Conservation (phyloP, 2,888 invertebrate species). For the Pollenia labialis region DNA sequence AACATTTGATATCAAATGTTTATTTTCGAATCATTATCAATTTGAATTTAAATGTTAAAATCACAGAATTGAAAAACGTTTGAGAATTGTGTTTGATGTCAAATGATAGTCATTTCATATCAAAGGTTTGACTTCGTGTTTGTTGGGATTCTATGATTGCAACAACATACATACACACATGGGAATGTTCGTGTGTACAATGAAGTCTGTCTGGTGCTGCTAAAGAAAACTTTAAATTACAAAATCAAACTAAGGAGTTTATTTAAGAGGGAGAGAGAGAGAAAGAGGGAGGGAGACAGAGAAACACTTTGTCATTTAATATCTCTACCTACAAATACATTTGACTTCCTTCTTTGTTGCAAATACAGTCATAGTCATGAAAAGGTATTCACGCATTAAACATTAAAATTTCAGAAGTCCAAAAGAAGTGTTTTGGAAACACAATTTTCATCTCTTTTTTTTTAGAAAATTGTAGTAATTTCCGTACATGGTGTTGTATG, state of each 20-base stretch:
- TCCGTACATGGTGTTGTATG: too few species aligned
- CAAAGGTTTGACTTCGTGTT: too few species aligned
- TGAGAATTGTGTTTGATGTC: too few species aligned
- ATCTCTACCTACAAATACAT: conserved; percentile 7
- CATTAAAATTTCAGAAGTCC: too few species aligned
- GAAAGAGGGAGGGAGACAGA: background rate
- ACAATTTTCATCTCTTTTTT: too few species aligned
- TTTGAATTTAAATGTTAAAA: too few species aligned
- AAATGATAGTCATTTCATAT: too few species aligned
- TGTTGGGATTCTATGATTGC: background rate
- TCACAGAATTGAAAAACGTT: too few species aligned
- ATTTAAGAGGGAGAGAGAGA: conserved; percentile 23
- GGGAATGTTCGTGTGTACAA: background rate
- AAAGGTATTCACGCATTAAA: background rate
- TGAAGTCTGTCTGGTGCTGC: conserved; percentile 23
- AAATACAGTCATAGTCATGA: background rate
- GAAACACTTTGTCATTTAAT: conserved; percentile 38
- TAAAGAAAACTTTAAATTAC: conserved; percentile 51
- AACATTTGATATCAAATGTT: too few species aligned
- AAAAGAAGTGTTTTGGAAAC: too few species aligned
- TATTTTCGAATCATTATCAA: too few species aligned
- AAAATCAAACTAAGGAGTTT: conserved; percentile 34
- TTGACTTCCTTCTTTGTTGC: background rate
- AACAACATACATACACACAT: background rate
- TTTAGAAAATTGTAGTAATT: too few species aligned